Evolutionary conservation across 2,113 vertebrate genomes (phyloP), one percentile per base, ranked within the genome.

Genomic region (Oreocharis arfaki): DNA sequence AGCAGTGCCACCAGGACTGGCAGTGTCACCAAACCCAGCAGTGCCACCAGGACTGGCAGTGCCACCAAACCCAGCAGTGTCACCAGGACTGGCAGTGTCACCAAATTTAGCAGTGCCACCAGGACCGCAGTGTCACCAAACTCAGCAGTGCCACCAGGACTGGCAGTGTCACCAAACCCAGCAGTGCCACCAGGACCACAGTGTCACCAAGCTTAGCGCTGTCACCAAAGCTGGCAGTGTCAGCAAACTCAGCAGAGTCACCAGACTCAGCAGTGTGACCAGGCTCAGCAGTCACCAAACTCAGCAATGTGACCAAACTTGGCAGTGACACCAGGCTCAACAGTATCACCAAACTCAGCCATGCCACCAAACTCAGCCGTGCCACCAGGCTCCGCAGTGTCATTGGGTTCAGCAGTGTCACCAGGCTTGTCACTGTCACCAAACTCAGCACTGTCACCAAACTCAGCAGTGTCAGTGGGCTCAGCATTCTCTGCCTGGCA

Each of bases 301-400:
- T 35, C 1, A 3, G 46, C 55, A 5, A 26, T 15, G 39, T 11
- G 18, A 27, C 30, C 24, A 20, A 6, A 4, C 17, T 23, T 14
- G 7, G 17, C 32, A 8, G 16, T 14, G n/a, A 7, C 53, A 35
- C 41, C 33, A 42, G 42, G 42, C 42, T 42, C 42, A 6, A 16
- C 16, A 17, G 10, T 33, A 21, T 17, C 22, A n/a, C 42, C 16
- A 13, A 6, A 5, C 32, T 57, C 13, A 10, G 22, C n/a, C 13
- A 26, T 28, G 35, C 14, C 37, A 61, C 26, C 17, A 18, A 4
- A 6, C 17, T 64, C 13, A 4, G 28, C 28, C 9, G 10, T 32
- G 42, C 12, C 28, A 16, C 39, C 4, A 7, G 7, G 2, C 11
- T n/a, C 2, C 3, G 23, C 74, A 3, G 0, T 15, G 52, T 7